Evolutionary conservation across 2,797 vertebrate genomes (phyloP), one percentile per base, ranked within the genome.

Genomic region (Danio jaintianensis): DNA sequence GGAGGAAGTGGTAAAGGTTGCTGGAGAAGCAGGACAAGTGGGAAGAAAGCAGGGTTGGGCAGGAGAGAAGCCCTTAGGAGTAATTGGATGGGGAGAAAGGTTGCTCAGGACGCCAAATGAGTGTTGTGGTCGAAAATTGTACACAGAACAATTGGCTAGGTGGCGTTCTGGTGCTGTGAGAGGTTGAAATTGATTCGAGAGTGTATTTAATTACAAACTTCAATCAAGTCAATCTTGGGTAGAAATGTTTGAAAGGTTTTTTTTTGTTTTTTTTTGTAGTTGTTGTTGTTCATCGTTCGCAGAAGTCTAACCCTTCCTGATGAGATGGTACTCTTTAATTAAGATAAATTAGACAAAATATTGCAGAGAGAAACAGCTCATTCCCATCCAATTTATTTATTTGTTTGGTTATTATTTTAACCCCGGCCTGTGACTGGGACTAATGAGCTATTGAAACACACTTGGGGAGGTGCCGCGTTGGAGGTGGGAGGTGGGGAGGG

Each of bases 401-500:
- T 87, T 87, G 84, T 77, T 66, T 81, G 75, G 86, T 80, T 81
- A 85, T 85, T 81, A 84, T 84, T 84, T 83, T 84, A 84, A 85
- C 84, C 83, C 61, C 58, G 53, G 78, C 73, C 72, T 77, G 82
- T 79, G 81, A 87, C 85, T 87, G 81, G 78, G 75, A 80, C 86
- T 87, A 87, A 87, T 84, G 84, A 87, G 84, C 71, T 85, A 87
- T 84, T 85, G 84, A 85, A 84, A 83, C 79, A 82, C 71, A 56
- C 67, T 79, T 62, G 58, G 79, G 86, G 82, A 82, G 84, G 80
- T 81, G 75, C 80, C 63, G 85, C 4, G 16, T 53, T 64, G n/a
- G 75, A 50, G 56, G 63, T 72, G 66, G 84, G 82, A 78, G 79
- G 71, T 75, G 72, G 75, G 20, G 78, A 69, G 75, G 61, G 71